These are phyloP conservation scores for Saccopteryx bilineata DNA, from an alignment of 2,113 vertebrate genomes.

Conservation along the genomic window DNA sequence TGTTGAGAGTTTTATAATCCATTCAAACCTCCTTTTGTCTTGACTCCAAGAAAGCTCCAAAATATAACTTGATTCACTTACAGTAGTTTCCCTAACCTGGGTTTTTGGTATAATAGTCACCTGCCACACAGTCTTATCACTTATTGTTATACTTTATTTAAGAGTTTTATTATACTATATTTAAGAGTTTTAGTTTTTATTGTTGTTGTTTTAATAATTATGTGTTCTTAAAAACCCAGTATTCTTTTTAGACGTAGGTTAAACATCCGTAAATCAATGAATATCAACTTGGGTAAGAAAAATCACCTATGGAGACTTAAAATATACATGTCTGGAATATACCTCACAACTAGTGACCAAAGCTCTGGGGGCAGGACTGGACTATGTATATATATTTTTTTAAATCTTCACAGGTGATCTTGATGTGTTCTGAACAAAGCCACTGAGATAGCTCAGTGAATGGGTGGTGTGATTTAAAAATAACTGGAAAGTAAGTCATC, in stretches of 20 bases:
- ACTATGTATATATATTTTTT: neutral
- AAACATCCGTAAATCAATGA: conserved; percentile 10
- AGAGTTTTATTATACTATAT: neutral
- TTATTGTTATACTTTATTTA: conserved; percentile 10
- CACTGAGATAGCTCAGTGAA: neutral
- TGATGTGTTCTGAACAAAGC: neutral
- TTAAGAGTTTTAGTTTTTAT: neutral
- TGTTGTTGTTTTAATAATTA: neutral
- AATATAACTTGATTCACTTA: neutral
- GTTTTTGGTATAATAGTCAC: neutral
- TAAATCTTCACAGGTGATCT: neutral
- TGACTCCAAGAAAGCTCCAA: neutral
- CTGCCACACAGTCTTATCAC: neutral
- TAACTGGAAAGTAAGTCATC: neutral
- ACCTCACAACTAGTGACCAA: neutral
- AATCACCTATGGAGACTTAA: neutral
- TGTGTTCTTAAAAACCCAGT: neutral
- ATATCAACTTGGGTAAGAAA: neutral
- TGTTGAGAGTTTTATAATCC: neutral
- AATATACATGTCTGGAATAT: neutral
- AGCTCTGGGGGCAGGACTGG: neutral
- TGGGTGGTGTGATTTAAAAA: neutral
- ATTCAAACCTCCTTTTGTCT: conserved; percentile 1
- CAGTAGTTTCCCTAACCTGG: neutral
- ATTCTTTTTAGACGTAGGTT: neutral